A percentile compares a stretch with the other conserved stretches of the same genome.
Evolutionary conservation across 2,888 invertebrate genomes (phyloP).

Genomic region (Pachymerium ferrugineum): DNA sequence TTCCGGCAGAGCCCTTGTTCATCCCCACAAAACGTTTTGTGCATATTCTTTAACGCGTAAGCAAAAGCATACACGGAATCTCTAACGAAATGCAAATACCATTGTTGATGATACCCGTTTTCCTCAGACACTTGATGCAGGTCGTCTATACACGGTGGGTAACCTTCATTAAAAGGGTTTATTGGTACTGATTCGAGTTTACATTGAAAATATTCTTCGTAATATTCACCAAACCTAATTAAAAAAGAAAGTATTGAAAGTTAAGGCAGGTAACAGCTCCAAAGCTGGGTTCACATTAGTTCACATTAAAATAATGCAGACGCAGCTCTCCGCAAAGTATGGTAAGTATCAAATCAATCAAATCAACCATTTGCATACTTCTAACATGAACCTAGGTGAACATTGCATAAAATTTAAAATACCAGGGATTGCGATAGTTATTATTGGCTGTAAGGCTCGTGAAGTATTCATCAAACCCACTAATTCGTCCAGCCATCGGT

Average conservation of each 20-base stretch:
- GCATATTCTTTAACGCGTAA: slow-evolving; percentile 51
- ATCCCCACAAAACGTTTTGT: slow-evolving; percentile 46
- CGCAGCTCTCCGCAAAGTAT: too few relatives aligned
- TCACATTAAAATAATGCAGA: too few relatives aligned
- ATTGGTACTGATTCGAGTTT: slow-evolving; percentile 34
- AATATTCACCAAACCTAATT: slow-evolving; percentile 52
- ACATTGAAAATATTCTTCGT: slow-evolving; percentile 50
- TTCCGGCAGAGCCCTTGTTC: slow-evolving; percentile 47
- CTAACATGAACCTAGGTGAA: too few relatives aligned
- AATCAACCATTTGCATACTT: too few relatives aligned
- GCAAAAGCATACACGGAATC: slow-evolving; percentile 56
- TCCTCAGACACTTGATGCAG: slow-evolving; percentile 3
- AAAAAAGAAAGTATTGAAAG: neutral
- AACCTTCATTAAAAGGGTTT: slow-evolving; percentile 36
- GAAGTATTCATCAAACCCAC: slow-evolving; percentile 54
- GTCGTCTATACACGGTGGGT: slow-evolving; percentile 33
- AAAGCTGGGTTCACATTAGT: too few relatives aligned
- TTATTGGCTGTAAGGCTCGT: slow-evolving; percentile 44
- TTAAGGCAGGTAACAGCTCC: too few relatives aligned
- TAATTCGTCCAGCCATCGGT: slow-evolving; percentile 49
- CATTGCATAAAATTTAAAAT: too few relatives aligned
- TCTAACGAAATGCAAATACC: slow-evolving; percentile 53
- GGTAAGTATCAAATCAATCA: too few relatives aligned
- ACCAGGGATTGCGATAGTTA: slow-evolving; percentile 43
- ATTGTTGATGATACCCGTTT: slow-evolving; percentile 48